Evolutionary conservation across 2,113 vertebrate species (phyloP).

Genomic region (Hippocampus guttulatus): DNA sequence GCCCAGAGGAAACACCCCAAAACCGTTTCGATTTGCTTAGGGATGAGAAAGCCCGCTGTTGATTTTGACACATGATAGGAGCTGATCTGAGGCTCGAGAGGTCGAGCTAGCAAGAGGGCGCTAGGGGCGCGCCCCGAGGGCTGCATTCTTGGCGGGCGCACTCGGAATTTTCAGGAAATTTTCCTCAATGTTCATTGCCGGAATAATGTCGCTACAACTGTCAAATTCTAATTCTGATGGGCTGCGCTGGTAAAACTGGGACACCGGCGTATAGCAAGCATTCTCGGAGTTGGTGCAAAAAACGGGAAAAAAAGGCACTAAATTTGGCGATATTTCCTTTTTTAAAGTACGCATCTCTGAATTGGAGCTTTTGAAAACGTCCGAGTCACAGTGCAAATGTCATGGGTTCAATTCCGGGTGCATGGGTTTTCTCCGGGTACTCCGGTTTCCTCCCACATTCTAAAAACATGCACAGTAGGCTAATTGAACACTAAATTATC

Average conservation of each 20-base stretch:
- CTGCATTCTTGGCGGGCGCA: not conserved
- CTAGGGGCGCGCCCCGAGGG: not conserved
- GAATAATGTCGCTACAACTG: not conserved
- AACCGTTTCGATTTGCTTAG: not conserved
- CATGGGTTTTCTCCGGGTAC: too few species aligned
- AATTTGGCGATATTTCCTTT: not conserved
- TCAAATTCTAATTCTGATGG: too few species aligned
- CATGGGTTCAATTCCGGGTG: too few species aligned
- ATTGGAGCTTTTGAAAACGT: too few species aligned
- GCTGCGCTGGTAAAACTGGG: not conserved
- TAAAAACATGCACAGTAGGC: too few species aligned
- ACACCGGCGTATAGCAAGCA: not conserved
- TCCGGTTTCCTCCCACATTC: too few species aligned
- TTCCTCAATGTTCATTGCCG: not conserved
- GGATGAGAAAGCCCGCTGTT: not conserved
- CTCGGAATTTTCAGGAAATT: not conserved
- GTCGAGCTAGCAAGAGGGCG: not conserved
- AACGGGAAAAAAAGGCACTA: not conserved
- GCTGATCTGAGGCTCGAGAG: not conserved
- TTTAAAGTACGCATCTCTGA: too few species aligned
- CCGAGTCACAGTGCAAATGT: too few species aligned
- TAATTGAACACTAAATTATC: too few species aligned
- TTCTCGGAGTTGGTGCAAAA: not conserved
- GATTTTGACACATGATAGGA: not conserved
- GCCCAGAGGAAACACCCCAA: not conserved